Conservation (phyloP, 1,140 invertebrate genomes). For the Melitaea cinxia region DNA sequence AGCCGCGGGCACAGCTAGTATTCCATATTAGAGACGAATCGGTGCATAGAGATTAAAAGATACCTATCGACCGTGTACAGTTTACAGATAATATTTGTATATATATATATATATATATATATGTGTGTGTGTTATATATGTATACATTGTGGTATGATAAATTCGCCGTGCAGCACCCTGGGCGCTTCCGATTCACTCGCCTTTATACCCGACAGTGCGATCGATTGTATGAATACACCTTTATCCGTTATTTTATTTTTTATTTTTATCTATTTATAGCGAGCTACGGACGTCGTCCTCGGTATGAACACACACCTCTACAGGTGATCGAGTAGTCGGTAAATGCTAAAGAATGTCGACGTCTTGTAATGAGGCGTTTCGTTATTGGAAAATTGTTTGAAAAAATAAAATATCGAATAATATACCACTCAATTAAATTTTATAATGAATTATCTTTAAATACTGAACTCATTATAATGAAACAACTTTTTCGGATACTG, state of each 20-base stretch:
- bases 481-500: too few species aligned
- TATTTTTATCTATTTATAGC: slow-evolving; percentile 60
- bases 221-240: slow-evolving; percentile 75
- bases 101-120: too few species aligned
- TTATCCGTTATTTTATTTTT: slow-evolving; percentile 62
- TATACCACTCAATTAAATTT: too few species aligned
- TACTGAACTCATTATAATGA: too few species aligned
- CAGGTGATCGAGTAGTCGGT: slow-evolving; percentile 21
- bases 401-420: too few species aligned
- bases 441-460: too few species aligned
- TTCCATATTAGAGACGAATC: background rate
- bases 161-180: slow-evolving; percentile 67
- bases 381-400: background rate
- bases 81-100: slow-evolving; percentile 38
- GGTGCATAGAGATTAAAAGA: background rate
- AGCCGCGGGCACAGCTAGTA: too few species aligned
- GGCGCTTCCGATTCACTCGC: slow-evolving; percentile 69
- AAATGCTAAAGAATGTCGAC: background rate
- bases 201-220: slow-evolving; percentile 65
- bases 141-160: slow-evolving; percentile 64
- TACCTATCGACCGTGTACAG: slow-evolving; percentile 14
- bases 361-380: background rate
- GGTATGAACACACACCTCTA: slow-evolving; percentile 21
- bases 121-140: slow-evolving; percentile 30
- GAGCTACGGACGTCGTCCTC: slow-evolving; percentile 42